Base-by-base conservation (phyloP, 2,888 invertebrate species). In the Thecocarcelia acutangulata region DNA sequence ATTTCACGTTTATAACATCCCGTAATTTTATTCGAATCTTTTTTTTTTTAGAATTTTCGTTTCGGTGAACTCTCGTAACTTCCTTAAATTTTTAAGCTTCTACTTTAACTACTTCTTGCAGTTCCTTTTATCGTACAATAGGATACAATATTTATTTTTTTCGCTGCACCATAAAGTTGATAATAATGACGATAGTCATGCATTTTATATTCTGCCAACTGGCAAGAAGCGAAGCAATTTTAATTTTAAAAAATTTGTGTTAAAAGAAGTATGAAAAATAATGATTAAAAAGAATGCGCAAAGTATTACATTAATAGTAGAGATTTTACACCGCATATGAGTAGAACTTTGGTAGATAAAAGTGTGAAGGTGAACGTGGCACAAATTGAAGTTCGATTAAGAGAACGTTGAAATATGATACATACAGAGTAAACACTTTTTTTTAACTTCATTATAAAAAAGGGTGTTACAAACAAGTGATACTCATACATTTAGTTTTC, bases 341-440 rank as follows among this genome's bases (percentile, higher is more conserved):
- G 33, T 33, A 37, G 15, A 59, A 19, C 68, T 33, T 37, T 70
- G 21, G 28, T 24, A 78, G 69, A 74, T 69, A 80, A 80, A 74
- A 58, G 80, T 80, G 74, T 80, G 74, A 80, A 80, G 80, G 80
- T 80, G 80, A 80, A 75, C 80, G 64, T 64, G 69, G 64, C 24
- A 59, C 58, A 80, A 70, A 75, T 64, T 80, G 75, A 69, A 75
- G 64, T 80, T 70, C 64, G 75, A 75, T 80, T 80, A 70, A 64
- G 48, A 69, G 24, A 66, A 54, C 13, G 42, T 54, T 74, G 33
- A 44, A 44, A 61, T 61, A 9, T 1, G 11, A 63, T 28, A 50
- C 13, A 37, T 13, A 24, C 44, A 58, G 46, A 56, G 28, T 21
- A 50, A 37, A 52, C 72, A 61, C 54, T 52, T 63, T 63, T 63